These are phyloP conservation scores for Orchesellides sinensis DNA, from an alignment of 2,888 invertebrate genomes.

Conservation along the genomic window DNA sequence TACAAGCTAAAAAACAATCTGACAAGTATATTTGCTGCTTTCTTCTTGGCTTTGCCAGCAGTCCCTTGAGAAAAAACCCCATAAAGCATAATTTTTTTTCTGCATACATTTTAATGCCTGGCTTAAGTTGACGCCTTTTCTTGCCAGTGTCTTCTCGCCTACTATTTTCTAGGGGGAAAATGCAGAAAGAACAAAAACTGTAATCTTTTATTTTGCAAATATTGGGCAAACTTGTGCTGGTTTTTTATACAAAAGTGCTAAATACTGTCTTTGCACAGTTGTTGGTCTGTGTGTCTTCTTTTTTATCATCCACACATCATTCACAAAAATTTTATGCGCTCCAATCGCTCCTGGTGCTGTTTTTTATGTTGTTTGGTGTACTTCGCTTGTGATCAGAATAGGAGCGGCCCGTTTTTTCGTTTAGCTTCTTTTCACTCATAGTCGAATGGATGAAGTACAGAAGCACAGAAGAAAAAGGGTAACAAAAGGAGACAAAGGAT, in stretches of 20 bases:
- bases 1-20: no score
- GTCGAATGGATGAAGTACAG: neutral
- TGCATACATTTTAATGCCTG: no score
- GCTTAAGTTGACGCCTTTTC: constrained; percentile 15
- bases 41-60: no score
- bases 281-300: constrained; percentile 8
- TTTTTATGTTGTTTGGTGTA: constrained; percentile 6
- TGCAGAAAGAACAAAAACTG: constrained; percentile 7
- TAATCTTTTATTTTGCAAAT: constrained; percentile 23
- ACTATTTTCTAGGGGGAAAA: neutral
- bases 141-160: neutral
- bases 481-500: neutral
- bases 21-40: no score
- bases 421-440: neutral
- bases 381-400: constrained; percentile 26
- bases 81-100: no score
- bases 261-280: constrained; percentile 4
- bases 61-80: no score
- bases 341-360: constrained; percentile 2
- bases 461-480: constrained; percentile 4
- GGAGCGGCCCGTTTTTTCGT: constrained; percentile 46
- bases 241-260: constrained; percentile 12
- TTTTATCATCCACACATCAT: constrained; percentile 6
- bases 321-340: neutral
- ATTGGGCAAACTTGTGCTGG: constrained; percentile 16